A percentile compares a stretch with the other conserved stretches of the same genome.
phyloP scores from a whole-genome alignment of 2,797 vertebrate genomes.

The Pagetopsis macropterus region DNA sequence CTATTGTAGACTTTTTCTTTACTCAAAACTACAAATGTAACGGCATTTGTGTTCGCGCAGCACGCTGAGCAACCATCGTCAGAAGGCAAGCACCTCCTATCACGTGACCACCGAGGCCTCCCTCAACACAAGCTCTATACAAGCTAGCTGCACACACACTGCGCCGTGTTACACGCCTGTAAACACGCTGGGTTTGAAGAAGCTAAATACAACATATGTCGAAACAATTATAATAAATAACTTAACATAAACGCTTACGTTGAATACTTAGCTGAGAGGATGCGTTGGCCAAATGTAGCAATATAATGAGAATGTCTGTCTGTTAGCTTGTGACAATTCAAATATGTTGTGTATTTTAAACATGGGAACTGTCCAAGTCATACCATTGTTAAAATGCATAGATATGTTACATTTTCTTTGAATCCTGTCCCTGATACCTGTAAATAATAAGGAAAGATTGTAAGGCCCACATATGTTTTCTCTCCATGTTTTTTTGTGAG shows the following conservation, averaged over 20 bases:
- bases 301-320: neutral
- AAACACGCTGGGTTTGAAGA: neutral
- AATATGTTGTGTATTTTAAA: neutral
- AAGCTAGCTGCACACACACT: neutral
- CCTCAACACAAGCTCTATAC: neutral
- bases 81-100: conserved; percentile 39
- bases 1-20: conserved; percentile 3
- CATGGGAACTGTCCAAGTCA: too few relatives aligned
- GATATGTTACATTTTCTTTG: too few relatives aligned
- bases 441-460: too few relatives aligned
- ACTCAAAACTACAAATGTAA: conserved; percentile 55
- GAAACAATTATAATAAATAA: accelerated
- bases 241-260: neutral
- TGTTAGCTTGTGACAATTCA: neutral
- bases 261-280: neutral
- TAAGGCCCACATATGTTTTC: too few relatives aligned
- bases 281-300: neutral
- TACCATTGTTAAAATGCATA: too few relatives aligned
- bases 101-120: conserved; percentile 54
- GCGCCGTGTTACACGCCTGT: neutral
- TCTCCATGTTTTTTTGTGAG: too few relatives aligned
- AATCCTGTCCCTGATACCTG: too few relatives aligned
- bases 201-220: accelerated
- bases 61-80: conserved; percentile 32
- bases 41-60: conserved; percentile 40